phyloP scores from a whole-genome alignment of 2,888 invertebrate species.

The Xestia xanthographa region DNA sequence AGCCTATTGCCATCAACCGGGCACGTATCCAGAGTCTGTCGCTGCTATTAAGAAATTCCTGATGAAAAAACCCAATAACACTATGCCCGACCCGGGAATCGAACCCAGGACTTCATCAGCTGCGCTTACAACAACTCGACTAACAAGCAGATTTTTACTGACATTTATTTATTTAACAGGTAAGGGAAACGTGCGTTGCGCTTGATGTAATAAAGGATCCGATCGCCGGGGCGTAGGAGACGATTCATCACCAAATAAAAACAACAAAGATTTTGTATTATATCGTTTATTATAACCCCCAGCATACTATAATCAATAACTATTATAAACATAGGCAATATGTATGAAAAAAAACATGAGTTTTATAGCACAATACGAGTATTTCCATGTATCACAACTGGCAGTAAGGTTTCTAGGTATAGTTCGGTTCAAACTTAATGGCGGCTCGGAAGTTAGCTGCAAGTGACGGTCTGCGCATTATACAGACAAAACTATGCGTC shows the following conservation, averaged over 20 bases:
- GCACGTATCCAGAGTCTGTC: neutral
- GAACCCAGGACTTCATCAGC: neutral
- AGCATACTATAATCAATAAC: constrained; percentile 72
- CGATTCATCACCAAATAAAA: constrained; percentile 11
- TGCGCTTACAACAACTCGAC: too few species aligned
- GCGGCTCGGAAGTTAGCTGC: too few species aligned
- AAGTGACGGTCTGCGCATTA: too few species aligned
- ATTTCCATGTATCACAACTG: constrained; percentile 55
- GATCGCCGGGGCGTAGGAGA: neutral
- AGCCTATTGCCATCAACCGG: too few species aligned
- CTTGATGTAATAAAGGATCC: neutral
- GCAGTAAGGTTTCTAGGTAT: constrained; percentile 46
- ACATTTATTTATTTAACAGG: too few species aligned
- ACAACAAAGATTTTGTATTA: constrained; percentile 16
- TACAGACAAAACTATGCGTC: too few species aligned
- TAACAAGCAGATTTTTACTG: neutral
- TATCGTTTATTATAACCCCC: constrained; percentile 78
- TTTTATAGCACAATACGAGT: constrained; percentile 51
- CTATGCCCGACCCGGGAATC: neutral
- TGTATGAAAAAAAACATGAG: constrained; percentile 41
- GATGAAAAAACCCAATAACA: neutral
- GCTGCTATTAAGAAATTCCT: neutral
- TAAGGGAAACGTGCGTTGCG: too few species aligned
- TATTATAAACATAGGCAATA: constrained; percentile 61
- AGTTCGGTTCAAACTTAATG: too few species aligned